Percentiles rank a stretch among this genome's conserved stretches.
Evolutionary conservation across 1,140 invertebrate species (phyloP).

Genomic region (Drosophila mojavensis): DNA sequence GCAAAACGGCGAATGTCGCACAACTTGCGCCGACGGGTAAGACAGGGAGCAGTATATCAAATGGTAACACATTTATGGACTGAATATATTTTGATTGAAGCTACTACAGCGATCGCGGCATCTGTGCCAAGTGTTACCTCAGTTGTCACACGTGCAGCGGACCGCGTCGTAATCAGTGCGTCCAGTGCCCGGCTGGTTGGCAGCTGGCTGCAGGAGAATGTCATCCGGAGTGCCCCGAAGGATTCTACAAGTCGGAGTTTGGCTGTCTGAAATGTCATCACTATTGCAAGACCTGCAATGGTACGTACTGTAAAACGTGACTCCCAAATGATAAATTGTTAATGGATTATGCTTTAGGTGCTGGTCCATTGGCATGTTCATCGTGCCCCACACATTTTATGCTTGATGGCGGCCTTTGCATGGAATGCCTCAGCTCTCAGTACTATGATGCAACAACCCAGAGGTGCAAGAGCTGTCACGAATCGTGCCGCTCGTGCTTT

Average conservation of each 20-base stretch:
- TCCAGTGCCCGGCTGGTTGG: slow-evolving; percentile 91
- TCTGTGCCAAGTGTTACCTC: slow-evolving; percentile 92
- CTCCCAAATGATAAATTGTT: background rate
- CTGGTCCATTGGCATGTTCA: slow-evolving; percentile 89
- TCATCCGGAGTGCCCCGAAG: slow-evolving; percentile 92
- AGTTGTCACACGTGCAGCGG: slow-evolving; percentile 93
- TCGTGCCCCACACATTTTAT: slow-evolving; percentile 89
- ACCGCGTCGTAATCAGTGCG: slow-evolving; percentile 92
- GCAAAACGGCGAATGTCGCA: slow-evolving; percentile 91
- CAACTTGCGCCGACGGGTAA: slow-evolving; percentile 88
- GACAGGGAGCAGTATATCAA: background rate
- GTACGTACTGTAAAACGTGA: slow-evolving; percentile 80
- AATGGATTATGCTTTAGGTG: slow-evolving; percentile 83
- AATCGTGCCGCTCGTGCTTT: slow-evolving; percentile 88
- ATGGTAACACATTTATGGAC: too few species aligned
- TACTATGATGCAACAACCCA: slow-evolving; percentile 89
- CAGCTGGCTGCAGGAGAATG: slow-evolving; percentile 92
- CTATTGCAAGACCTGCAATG: slow-evolving; percentile 92
- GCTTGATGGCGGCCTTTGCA: slow-evolving; percentile 89
- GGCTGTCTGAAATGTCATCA: slow-evolving; percentile 94
- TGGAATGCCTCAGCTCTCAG: slow-evolving; percentile 89
- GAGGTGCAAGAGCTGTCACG: slow-evolving; percentile 88
- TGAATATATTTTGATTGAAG: slow-evolving; percentile 81
- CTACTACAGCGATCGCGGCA: slow-evolving; percentile 92
- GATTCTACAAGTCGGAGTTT: slow-evolving; percentile 91